Evolutionary conservation across 2,113 vertebrate genomes (phyloP).

Genomic region (Microtus ochrogaster): DNA sequence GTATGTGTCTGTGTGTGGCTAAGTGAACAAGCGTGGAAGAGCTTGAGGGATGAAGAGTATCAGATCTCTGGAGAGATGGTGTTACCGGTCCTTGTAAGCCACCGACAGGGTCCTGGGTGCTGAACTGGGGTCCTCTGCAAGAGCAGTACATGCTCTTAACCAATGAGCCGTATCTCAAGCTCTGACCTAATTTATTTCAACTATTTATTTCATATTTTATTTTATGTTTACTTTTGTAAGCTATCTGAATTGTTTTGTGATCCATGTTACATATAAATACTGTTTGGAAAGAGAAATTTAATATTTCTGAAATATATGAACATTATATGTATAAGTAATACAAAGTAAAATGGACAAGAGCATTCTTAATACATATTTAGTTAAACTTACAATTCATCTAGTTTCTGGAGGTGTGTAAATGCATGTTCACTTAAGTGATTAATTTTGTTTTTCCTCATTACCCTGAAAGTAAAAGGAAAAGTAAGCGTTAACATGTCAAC

Average conservation of each 20-base stretch:
- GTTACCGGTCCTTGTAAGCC: background rate
- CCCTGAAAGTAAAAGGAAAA: constrained; percentile 86
- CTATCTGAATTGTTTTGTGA: constrained; percentile 29
- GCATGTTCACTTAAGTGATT: constrained; percentile 90
- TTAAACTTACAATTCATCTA: constrained; percentile 95
- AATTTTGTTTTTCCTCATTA: constrained; percentile 94
- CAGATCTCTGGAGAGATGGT: background rate
- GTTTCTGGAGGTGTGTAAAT: constrained; percentile 92
- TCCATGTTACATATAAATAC: background rate
- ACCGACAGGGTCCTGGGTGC: background rate
- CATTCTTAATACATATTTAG: background rate
- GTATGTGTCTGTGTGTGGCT: background rate
- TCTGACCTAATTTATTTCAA: background rate
- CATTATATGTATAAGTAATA: background rate
- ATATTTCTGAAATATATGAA: constrained; percentile 22
- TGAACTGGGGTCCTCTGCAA: background rate
- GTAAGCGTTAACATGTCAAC: background rate
- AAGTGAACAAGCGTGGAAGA: background rate
- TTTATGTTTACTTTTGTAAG: constrained; percentile 30
- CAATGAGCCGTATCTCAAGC: background rate
- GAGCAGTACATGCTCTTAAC: background rate
- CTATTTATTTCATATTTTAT: constrained; percentile 45
- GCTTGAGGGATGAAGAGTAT: background rate
- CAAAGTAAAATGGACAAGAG: constrained; percentile 34
- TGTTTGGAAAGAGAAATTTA: background rate